Evolutionary conservation across 2,113 vertebrate species (phyloP).

Genomic region (Ramphastos sulfuratus): DNA sequence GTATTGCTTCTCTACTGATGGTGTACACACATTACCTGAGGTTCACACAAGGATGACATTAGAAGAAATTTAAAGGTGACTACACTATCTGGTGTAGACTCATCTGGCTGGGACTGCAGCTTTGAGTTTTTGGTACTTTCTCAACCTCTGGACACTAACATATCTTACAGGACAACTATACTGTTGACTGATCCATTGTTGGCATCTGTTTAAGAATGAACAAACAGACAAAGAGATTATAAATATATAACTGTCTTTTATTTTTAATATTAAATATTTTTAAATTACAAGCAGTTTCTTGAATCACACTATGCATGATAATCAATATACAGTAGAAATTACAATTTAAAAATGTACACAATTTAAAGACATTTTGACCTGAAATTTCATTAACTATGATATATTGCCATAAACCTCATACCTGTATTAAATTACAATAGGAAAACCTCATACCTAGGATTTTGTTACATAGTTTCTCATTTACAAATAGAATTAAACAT

Average conservation of each 20-base stretch:
- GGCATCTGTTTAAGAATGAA: constrained; percentile 58
- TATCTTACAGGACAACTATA: background rate
- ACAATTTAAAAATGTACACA: constrained; percentile 96
- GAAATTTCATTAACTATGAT: constrained; percentile 84
- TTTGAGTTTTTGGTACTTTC: background rate
- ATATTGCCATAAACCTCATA: constrained; percentile 84
- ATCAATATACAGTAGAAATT: constrained; percentile 99
- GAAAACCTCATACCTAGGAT: constrained; percentile 78
- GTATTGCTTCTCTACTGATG: background rate
- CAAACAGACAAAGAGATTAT: constrained; percentile 73
- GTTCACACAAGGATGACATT: background rate
- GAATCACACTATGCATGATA: constrained; percentile 97
- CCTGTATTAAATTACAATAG: constrained; percentile 85
- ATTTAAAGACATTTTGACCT: constrained; percentile 87
- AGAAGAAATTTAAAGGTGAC: background rate
- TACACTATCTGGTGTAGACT: background rate
- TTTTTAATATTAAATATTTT: constrained; percentile 99
- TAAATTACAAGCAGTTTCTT: constrained; percentile 99
- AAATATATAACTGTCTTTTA: constrained; percentile 92
- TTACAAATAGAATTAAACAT: constrained; percentile 82
- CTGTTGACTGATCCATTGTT: background rate
- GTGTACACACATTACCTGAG: background rate
- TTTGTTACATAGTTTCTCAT: constrained; percentile 78
- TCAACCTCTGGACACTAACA: background rate
- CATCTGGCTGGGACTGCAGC: background rate